Evolutionary conservation across 2,888 invertebrate genomes (phyloP).

Genomic region (Oscheius sp.): DNA sequence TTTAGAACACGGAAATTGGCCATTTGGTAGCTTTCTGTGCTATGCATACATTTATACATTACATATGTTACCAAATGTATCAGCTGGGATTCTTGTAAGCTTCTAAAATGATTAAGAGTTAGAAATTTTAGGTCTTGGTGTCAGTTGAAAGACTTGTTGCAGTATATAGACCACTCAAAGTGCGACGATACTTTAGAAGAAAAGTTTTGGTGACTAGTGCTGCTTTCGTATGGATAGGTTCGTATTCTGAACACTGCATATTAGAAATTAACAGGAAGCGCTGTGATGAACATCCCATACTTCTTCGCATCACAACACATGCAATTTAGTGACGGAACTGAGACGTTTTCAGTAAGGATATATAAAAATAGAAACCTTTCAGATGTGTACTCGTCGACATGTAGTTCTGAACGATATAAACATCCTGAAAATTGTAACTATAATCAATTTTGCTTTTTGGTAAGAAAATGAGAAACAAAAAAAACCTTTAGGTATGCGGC

Average conservation of each 20-base stretch:
- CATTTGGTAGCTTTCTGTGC: conserved; percentile 80
- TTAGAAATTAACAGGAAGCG: conserved; percentile 34
- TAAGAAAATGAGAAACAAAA: conserved; percentile 31
- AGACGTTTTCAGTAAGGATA: conserved; percentile 45
- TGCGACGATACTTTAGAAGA: conserved; percentile 57
- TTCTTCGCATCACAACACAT: conserved; percentile 61
- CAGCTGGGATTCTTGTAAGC: conserved; percentile 85
- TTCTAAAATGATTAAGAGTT: neutral
- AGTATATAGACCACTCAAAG: conserved; percentile 64
- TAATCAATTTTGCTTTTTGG: conserved; percentile 65
- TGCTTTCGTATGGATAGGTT: conserved; percentile 59
- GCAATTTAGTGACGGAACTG: conserved; percentile 52
- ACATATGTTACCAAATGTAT: conserved; percentile 84
- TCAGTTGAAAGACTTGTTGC: conserved; percentile 67
- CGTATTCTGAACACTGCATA: conserved; percentile 1
- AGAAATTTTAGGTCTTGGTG: conserved; percentile 57
- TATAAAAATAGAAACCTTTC: conserved; percentile 22
- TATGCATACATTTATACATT: conserved; percentile 91
- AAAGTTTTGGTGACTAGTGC: conserved; percentile 56
- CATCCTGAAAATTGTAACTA: conserved; percentile 62
- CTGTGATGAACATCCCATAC: conserved; percentile 66
- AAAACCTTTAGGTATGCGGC: conserved; percentile 67
- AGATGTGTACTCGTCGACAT: conserved; percentile 60
- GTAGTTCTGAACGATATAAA: conserved; percentile 55
- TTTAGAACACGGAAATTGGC: conserved; percentile 61